Conservation (phyloP, 1,140 invertebrate genomes). For the Chlorops oryzae region DNA sequence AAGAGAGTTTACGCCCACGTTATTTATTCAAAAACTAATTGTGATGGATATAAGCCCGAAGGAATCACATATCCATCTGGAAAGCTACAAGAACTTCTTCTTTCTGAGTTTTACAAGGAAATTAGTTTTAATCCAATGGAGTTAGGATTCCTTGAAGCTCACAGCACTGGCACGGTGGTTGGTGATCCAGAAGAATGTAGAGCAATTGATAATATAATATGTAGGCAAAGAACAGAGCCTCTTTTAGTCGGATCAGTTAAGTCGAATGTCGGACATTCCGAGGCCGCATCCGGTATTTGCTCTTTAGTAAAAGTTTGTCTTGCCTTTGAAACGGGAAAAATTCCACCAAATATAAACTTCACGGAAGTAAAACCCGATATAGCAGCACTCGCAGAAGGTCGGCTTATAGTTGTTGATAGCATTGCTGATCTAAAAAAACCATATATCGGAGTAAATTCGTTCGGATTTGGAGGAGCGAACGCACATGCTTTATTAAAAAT, state of each 20-base stretch:
- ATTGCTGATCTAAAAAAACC: conserved; percentile 58
- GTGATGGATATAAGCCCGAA: conserved; percentile 82
- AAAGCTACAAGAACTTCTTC: conserved; percentile 67
- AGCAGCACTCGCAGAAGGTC: conserved; percentile 62
- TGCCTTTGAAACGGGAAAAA: conserved; percentile 64
- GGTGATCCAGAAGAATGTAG: conserved; percentile 85
- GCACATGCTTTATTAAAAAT: conserved; percentile 67
- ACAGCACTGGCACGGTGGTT: conserved; percentile 76
- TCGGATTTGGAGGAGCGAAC: conserved; percentile 75
- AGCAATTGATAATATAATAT: conserved; percentile 79
- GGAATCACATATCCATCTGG: conserved; percentile 90
- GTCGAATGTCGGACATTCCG: conserved; percentile 89
- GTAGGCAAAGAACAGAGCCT: conserved; percentile 59
- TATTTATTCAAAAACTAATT: conserved; percentile 60
- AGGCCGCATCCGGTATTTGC: conserved; percentile 82
- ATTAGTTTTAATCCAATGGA: conserved; percentile 64
- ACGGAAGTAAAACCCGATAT: conserved; percentile 66
- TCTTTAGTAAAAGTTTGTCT: conserved; percentile 75
- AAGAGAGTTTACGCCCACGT: conserved; percentile 66
- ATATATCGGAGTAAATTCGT: conserved; percentile 69
- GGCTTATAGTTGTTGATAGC: conserved; percentile 64
- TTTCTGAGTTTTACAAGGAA: conserved; percentile 83
- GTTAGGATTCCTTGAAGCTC: conserved; percentile 82
- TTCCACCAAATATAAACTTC: conserved; percentile 79
- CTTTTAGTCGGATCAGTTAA: conserved; percentile 85